A percentile compares a stretch with the other conserved stretches of the same genome.
These are phyloP conservation scores for Neodiprion virginianus DNA, from an alignment of 1,140 invertebrate species.

Conservation along the genomic window DNA sequence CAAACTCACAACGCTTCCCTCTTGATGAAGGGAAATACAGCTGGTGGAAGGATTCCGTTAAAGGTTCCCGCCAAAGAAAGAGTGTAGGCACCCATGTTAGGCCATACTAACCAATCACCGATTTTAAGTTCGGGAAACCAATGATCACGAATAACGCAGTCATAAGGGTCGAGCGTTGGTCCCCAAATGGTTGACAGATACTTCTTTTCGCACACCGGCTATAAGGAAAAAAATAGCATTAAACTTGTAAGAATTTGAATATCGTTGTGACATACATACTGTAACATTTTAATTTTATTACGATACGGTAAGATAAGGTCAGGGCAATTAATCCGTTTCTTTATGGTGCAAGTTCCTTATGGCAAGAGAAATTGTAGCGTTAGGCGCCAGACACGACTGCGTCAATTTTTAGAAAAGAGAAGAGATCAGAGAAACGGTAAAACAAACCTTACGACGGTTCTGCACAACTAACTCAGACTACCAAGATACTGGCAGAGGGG, in stretches of 20 bases:
- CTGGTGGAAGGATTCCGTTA: slow-evolving; percentile 66
- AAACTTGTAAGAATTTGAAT: background rate
- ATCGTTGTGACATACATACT: background rate
- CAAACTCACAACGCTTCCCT: slow-evolving; percentile 38
- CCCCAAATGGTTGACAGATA: slow-evolving; percentile 66
- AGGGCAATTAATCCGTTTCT: no score
- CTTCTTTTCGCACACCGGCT: slow-evolving; percentile 36
- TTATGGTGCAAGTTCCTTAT: no score
- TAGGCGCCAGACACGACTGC: no score
- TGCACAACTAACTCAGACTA: no score
- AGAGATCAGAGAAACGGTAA: no score
- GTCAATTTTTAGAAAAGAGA: no score
- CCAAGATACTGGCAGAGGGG: no score
- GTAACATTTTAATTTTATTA: background rate
- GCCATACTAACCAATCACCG: slow-evolving; percentile 68
- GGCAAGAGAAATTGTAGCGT: no score
- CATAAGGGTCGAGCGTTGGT: slow-evolving; percentile 72
- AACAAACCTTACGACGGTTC: no score
- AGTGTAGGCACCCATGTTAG: slow-evolving; percentile 71
- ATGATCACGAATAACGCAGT: slow-evolving; percentile 63
- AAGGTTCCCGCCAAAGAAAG: slow-evolving; percentile 62
- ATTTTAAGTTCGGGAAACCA: slow-evolving; percentile 61
- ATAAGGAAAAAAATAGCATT: background rate
- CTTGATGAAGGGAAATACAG: slow-evolving; percentile 51
- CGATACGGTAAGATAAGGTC: background rate